Evolutionary conservation across 2,888 invertebrate species (phyloP).

Genomic region (Apodemia zela): DNA sequence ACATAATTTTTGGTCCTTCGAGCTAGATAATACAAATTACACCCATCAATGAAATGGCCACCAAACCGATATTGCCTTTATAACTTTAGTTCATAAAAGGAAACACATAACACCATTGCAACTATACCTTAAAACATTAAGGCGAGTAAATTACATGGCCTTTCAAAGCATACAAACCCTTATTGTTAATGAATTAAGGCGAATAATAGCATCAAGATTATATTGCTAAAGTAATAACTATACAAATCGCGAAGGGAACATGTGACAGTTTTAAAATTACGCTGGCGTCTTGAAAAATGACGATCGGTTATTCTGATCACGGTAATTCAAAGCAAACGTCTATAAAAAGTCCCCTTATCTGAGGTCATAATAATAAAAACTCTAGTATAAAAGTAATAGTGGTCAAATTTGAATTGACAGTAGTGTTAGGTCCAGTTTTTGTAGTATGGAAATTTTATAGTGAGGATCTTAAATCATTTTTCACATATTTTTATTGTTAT

Average conservation of each 20-base stretch:
- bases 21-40: background rate
- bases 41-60: background rate
- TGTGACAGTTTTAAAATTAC: conserved; percentile 55
- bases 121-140: conserved; percentile 30
- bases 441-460: background rate
- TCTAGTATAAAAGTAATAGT: background rate
- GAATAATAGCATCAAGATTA: conserved; percentile 24
- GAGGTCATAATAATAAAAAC: conserved; percentile 27
- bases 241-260: conserved; percentile 41
- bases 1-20: background rate
- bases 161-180: conserved; percentile 24
- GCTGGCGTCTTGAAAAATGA: conserved; percentile 46
- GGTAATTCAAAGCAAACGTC: too few relatives aligned
- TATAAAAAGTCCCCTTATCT: conserved; percentile 23
- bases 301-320: conserved; percentile 27
- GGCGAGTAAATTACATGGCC: conserved; percentile 13
- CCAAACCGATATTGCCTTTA: background rate
- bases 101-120: conserved; percentile 33
- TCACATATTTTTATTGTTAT: background rate
- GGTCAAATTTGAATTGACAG: background rate
- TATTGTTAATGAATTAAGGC: conserved; percentile 26
- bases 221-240: conserved; percentile 39
- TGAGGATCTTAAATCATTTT: conserved; percentile 4
- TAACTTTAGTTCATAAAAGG: conserved; percentile 6
- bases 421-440: background rate